A percentile compares a stretch with the other conserved stretches of the same genome.
Evolutionary conservation across 2,113 vertebrate genomes (phyloP).

Genomic region (Onychorhynchus coronatus): DNA sequence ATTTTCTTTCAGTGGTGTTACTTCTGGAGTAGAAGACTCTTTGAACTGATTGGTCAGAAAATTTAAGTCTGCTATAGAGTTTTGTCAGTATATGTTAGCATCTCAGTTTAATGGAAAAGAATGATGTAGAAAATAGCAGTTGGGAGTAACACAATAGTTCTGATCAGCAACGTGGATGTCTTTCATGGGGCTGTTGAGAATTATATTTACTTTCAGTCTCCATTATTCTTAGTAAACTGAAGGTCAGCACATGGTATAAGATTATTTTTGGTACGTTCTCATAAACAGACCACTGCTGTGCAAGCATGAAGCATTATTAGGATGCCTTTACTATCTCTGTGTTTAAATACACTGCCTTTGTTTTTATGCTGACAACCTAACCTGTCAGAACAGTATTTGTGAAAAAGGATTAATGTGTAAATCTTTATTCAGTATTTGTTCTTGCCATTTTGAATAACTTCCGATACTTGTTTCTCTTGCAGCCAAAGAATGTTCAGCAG

Average conservation of each 20-base stretch:
- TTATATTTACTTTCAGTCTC: not conserved
- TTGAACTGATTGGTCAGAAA: not conserved
- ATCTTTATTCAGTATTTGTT: not conserved
- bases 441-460: slow-evolving; percentile 19
- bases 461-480: not conserved
- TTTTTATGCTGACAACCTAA: not conserved
- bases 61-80: not conserved
- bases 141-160: not conserved
- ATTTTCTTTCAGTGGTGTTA: not conserved
- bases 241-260: not conserved
- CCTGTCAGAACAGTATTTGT: not conserved
- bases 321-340: not conserved
- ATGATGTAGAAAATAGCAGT: not conserved
- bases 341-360: not conserved
- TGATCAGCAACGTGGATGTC: not conserved
- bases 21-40: not conserved
- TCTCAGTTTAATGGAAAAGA: not conserved
- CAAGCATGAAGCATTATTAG: not conserved
- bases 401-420: not conserved
- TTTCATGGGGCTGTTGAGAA: not conserved
- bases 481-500: slow-evolving; percentile 96
- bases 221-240: not conserved
- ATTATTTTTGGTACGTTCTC: not conserved
- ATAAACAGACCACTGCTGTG: not conserved
- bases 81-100: not conserved